These are phyloP conservation scores for Meles meles DNA, from an alignment of 2,113 vertebrate genomes.

Conservation along the genomic window DNA sequence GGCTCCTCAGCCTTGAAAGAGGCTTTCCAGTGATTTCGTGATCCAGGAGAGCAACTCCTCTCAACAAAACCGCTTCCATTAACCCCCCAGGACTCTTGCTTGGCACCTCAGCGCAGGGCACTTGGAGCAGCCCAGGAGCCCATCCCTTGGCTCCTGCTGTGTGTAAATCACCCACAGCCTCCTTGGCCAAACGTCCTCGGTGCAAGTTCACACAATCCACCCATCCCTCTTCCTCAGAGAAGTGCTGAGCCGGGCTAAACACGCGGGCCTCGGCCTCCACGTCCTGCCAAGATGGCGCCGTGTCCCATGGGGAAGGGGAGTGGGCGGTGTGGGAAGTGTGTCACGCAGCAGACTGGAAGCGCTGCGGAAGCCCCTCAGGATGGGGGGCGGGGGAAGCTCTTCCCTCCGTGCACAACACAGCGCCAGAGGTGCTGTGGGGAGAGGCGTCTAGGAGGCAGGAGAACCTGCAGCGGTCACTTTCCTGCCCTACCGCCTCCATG, in stretches of 20 bases:
- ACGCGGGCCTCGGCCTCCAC: neutral
- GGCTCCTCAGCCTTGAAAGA: neutral
- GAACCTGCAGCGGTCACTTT: fast-evolving
- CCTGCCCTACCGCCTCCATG: fast-evolving
- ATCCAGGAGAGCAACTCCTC: neutral
- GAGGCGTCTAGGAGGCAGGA: neutral
- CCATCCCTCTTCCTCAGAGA: neutral
- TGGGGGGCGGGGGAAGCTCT: neutral
- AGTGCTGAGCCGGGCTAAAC: neutral
- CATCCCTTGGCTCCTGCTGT: neutral
- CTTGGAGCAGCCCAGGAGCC: neutral
- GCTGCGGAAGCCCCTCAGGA: neutral
- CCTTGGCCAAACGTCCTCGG: neutral
- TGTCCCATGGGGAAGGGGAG: neutral
- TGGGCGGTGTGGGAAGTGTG: fast-evolving
- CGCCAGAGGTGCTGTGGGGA: conserved; percentile 14
- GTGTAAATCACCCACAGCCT: neutral
- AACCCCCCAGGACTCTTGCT: neutral
- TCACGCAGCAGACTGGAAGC: neutral
- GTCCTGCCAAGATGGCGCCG: neutral
- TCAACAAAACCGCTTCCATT: neutral
- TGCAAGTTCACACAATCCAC: neutral
- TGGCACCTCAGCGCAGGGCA: neutral
- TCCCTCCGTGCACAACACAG: neutral
- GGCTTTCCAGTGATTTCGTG: neutral